Evolutionary conservation across 1,140 invertebrate genomes (phyloP), one percentile per base, ranked within the genome.

Genomic region (Cydia fagiglandana): DNA sequence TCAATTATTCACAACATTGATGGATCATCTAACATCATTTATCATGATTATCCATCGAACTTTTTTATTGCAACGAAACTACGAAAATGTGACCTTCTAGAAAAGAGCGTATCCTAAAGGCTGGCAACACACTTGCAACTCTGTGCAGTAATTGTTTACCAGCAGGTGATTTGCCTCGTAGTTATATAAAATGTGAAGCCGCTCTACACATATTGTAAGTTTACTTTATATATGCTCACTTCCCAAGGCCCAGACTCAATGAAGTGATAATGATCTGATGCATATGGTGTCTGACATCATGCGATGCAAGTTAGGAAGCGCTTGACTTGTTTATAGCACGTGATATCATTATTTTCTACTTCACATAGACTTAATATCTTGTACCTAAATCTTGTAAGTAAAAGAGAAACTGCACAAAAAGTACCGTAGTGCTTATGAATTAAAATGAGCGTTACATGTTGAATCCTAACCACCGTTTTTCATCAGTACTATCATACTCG

Each of bases 191-290:
- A 15, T 70, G 13, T 41, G 6, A n/a, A 68, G 66, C 13, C 15
- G 13, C 38, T 17, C 17, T 45, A 4, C 2, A 20, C 28, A 12
- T 61, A 24, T 24, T 24, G 56, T 56, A 24, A 45, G 66, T 70
- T 70, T 41, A 70, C 15, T 38, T n/a, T 70, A 45, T 38, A 41
- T 38, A 68, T 38, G 64, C 66, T 70, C 30, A 10, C 64, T 34
- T 66, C 66, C 34, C 66, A 70, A 70, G 66, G 66, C n/a, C 17
- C 30, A 38, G 15, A 41, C 66, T 61, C 56, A 17, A 38, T 70
- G 34, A 70, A n/a, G 66, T 41, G 66, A 70, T 70, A 70, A 70
- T 70, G 34, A 70, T 70, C 30, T 70, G 30, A 17, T 70, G 66
- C 66, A 70, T 28, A 68, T 68, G 66, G 34, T 20, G 6, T 41